phyloP scores from a whole-genome alignment of 1,140 invertebrate genomes.

The Steinernema feltiae region DNA sequence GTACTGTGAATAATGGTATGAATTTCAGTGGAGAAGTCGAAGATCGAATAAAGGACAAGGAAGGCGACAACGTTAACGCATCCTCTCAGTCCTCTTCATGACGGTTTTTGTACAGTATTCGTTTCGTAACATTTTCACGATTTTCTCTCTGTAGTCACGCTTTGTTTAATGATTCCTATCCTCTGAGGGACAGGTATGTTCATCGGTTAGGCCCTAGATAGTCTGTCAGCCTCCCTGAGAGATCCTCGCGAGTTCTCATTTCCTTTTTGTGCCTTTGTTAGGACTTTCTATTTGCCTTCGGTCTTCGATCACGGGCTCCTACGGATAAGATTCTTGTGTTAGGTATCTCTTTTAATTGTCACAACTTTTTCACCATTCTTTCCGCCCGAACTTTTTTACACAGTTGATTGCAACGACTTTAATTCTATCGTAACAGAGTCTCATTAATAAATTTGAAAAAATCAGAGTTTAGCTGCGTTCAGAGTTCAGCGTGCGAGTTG shows the following conservation, averaged over 20 bases:
- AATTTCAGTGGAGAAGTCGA: conserved; percentile 4
- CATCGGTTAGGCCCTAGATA: background rate
- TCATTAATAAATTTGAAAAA: background rate
- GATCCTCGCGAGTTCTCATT: background rate
- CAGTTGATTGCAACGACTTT: background rate
- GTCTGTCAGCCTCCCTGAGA: background rate
- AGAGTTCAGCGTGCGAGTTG: too few species aligned
- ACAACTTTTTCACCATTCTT: background rate
- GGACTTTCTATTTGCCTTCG: background rate
- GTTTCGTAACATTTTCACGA: background rate
- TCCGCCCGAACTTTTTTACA: background rate
- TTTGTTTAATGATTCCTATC: background rate
- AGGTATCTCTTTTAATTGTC: background rate
- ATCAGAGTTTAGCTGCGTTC: background rate
- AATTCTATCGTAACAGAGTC: background rate
- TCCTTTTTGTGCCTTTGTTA: background rate
- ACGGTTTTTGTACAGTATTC: conserved; percentile 15
- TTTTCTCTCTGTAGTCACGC: background rate
- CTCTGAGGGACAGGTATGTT: background rate
- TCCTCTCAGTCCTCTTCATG: background rate
- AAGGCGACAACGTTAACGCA: background rate
- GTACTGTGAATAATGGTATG: too few species aligned
- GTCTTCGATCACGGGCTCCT: background rate
- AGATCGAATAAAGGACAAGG: background rate
- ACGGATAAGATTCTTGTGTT: conserved; percentile 11